Conservation (phyloP, 2,797 vertebrate species). For the Zenarchopterus dispar region DNA sequence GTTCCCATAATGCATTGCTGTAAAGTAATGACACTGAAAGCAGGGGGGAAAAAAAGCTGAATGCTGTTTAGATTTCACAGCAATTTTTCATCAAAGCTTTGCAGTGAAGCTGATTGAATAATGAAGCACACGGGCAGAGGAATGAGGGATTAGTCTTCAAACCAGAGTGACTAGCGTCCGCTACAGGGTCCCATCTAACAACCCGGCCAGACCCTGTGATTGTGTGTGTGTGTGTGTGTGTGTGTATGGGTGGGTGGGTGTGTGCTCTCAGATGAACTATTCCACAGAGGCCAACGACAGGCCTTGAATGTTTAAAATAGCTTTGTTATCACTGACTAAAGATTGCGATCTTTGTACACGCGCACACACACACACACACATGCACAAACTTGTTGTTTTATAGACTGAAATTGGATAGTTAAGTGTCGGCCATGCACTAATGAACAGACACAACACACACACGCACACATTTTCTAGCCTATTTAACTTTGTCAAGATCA, state of each 20-base stretch:
- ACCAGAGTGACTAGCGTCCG: slow-evolving; percentile 45
- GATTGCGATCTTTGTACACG: slow-evolving; percentile 49
- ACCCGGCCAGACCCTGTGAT: slow-evolving; percentile 17
- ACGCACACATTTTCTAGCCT: slow-evolving; percentile 35
- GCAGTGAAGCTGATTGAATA: slow-evolving; percentile 29
- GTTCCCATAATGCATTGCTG: slow-evolving; percentile 1
- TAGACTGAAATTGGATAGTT: slow-evolving; percentile 26
- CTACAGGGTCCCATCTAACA: slow-evolving; percentile 23
- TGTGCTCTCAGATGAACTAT: slow-evolving; percentile 11
- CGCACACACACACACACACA: slow-evolving; percentile 21
- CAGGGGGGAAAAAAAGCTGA: neutral
- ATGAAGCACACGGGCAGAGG: slow-evolving; percentile 53
- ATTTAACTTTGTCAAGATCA: slow-evolving; percentile 41
- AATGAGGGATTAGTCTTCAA: slow-evolving; percentile 64
- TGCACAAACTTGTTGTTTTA: slow-evolving; percentile 40
- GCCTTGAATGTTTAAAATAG: slow-evolving; percentile 58
- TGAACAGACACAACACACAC: slow-evolving; percentile 13
- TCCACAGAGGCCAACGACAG: slow-evolving; percentile 53
- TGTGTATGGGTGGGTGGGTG: slow-evolving; percentile 17
- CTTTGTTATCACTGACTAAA: slow-evolving; percentile 41
- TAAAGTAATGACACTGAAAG: neutral
- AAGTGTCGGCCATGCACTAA: slow-evolving; percentile 17
- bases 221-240: slow-evolving; percentile 14
- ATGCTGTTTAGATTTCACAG: neutral
- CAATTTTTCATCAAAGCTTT: neutral